Evolutionary conservation across 2,797 vertebrate genomes (phyloP).

Genomic region (Poecilia wingei): DNA sequence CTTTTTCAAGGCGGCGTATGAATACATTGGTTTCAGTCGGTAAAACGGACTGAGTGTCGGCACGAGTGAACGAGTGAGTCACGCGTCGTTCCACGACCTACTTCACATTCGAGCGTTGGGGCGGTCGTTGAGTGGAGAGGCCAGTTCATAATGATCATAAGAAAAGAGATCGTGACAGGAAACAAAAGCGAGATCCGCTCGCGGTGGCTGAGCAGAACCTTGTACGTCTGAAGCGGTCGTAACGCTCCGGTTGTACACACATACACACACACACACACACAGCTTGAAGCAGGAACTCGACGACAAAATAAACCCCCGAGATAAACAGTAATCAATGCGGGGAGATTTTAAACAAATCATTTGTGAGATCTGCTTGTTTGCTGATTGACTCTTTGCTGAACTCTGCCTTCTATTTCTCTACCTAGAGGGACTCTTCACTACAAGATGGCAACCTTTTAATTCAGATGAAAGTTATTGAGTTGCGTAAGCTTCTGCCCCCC

Average conservation of each 20-base stretch:
- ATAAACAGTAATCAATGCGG: conserved; percentile 44
- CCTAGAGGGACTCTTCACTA: conserved; percentile 3
- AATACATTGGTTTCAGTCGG: conserved; percentile 10
- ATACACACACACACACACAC: conserved; percentile 6
- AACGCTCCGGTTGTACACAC: conserved; percentile 44
- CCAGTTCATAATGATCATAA: conserved; percentile 54
- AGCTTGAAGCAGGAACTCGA: conserved; percentile 40
- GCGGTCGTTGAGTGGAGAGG: conserved; percentile 43
- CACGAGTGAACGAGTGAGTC: conserved; percentile 42
- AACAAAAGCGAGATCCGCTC: conserved; percentile 25
- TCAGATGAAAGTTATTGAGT: conserved; percentile 5
- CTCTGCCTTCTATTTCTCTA: neutral
- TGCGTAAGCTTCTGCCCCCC: neutral
- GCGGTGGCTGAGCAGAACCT: conserved; percentile 36
- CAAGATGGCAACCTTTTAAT: conserved; percentile 1
- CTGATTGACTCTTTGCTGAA: conserved; percentile 39
- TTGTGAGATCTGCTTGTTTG: conserved; percentile 28
- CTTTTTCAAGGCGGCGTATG: neutral
- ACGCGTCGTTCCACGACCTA: conserved; percentile 53
- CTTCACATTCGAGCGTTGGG: conserved; percentile 60
- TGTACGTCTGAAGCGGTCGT: conserved; percentile 54
- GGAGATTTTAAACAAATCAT: conserved; percentile 32
- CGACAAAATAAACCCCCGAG: conserved; percentile 22
- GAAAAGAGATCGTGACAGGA: conserved; percentile 34
- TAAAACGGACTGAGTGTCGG: conserved; percentile 27